Evolutionary conservation across 2,888 invertebrate genomes (phyloP), one percentile per base, ranked within the genome.

Genomic region (Teleiodes luculella): DNA sequence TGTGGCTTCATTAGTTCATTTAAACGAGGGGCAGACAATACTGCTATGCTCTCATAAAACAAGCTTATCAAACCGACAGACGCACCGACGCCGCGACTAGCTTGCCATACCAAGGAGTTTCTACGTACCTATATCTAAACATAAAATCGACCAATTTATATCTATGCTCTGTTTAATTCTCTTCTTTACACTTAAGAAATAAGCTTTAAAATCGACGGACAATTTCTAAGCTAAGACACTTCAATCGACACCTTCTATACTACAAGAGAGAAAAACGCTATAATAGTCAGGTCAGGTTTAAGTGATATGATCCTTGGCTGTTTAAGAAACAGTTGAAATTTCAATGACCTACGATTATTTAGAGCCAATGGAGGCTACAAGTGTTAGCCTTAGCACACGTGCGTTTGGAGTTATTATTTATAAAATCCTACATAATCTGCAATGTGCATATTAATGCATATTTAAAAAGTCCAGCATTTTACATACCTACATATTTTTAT

Each of bases 51-150:
- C 79, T 78, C 75, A 73, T 78, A 79, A 86, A 83, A 75, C 75
- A 73, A 82, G 76, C 82, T 87, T 86, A 86, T 86, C 83, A 83
- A 78, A 77, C 78, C 77, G 71, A 85, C 83, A 87, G 86, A 88
- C 86, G 81, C 80, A 80, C 78, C 80, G 86, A 82, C 87, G 86
- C 86, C 85, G 78, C 68, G 68, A 80, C 79, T 76, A 75, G 82
- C 66, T 73, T 74, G 80, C 83, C 83, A 80, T 81, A 79, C 80
- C 80, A 78, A 83, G 76, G 73, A 76, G 61, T 53, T 53, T 55
- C 53, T 24, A 36, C 57, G 43, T 60, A 63, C 59, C n/a, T n/a
- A 57, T 55, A 57, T 66, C 60, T 67, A 67, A 83, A 74, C 62
- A 70, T 48, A 75, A 30, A 74, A 80, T 68, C 62, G 53, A 54